Base-by-base conservation (phyloP, 2,888 invertebrate species). In the Neuroscelio doddi region DNA sequence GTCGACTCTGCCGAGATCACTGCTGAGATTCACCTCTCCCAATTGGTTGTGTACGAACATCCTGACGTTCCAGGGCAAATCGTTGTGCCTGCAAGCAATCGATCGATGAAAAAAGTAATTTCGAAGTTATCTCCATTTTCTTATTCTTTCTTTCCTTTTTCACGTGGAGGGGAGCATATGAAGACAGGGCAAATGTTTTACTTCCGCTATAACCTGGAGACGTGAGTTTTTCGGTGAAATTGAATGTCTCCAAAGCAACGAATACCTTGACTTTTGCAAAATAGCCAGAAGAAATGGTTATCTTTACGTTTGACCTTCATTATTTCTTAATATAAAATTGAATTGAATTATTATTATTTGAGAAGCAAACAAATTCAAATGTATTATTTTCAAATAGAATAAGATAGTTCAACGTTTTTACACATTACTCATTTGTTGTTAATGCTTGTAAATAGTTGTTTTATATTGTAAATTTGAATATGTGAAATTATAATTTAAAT, bases 41-140 rank as follows among this genome's bases (percentile, higher is more conserved):
- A 84, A 76, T 74, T 84, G 84, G 85, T 94, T 95, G 86, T 94
- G 93, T 68, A 94, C 90, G 86, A 95, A 95, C 85, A 94, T 94
- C 72, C 95, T 88, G 70, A 95, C 90, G 85, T 95, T 95, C 94
- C 95, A 95, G 55, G 95, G 93, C 83, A 95, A 88, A 85, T 95
- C 95, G 85, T 95, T 93, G 86, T 94, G 94, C 67, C 87, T 86
- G 74, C 5, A 70, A 72, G 51, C 47, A 30, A 65, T 55, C 47
- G 41, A 26, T 41, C 41, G 26, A 12, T 16, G 24, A 39, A 41
- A 24, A 41, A 41, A 2, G 41, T 26, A 41, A 41, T 41, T 41
- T 12, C 41, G 26, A 24, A 41, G 41, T 14, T 29, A 26, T 26
- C 29, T 30, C 16, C 7, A 14, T 29, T 45, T 17, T 26, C 27